These are phyloP conservation scores for Strigamia transsilvanica DNA, from an alignment of 2,888 invertebrate species.

Conservation along the genomic window DNA sequence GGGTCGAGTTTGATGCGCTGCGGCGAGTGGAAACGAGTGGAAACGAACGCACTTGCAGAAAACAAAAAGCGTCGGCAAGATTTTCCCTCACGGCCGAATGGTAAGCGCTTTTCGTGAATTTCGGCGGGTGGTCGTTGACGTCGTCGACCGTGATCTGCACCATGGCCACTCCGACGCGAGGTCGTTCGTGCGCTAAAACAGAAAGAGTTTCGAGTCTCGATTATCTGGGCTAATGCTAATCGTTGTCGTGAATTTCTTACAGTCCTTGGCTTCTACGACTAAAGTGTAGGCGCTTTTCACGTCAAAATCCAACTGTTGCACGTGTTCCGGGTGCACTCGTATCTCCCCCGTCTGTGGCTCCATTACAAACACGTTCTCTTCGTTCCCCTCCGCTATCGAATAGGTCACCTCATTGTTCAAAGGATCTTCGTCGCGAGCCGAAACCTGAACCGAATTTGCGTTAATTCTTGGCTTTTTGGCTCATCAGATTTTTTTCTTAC, in stretches of 20 bases:
- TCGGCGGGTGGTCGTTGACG: slow-evolving; percentile 86
- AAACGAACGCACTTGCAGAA: slow-evolving; percentile 58
- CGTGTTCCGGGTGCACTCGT: slow-evolving; percentile 58
- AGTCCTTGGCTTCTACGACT: slow-evolving; percentile 60
- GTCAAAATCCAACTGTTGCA: slow-evolving; percentile 59
- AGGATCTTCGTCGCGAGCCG: slow-evolving; percentile 60
- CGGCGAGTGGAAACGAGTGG: too few relatives aligned
- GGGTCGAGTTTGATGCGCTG: too few relatives aligned
- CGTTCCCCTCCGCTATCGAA: slow-evolving; percentile 62
- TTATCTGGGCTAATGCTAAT: too few relatives aligned
- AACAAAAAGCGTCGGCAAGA: slow-evolving; percentile 65
- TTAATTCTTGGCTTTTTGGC: too few relatives aligned
- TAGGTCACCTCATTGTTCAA: slow-evolving; percentile 59
- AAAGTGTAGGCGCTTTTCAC: slow-evolving; percentile 59
- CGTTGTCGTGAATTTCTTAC: slow-evolving; percentile 55
- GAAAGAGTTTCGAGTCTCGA: too few relatives aligned
- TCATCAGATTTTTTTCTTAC: slow-evolving; percentile 51
- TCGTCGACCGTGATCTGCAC: slow-evolving; percentile 81
- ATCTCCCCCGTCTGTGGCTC: slow-evolving; percentile 64
- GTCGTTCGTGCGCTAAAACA: slow-evolving; percentile 54
- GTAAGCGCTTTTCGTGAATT: slow-evolving; percentile 76
- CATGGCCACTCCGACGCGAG: slow-evolving; percentile 56
- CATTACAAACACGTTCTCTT: slow-evolving; percentile 64
- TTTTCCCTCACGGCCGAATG: slow-evolving; percentile 83
- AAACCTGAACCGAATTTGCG: slow-evolving; percentile 59